Percentiles rank a stretch among this genome's conserved stretches.
These are phyloP conservation scores for Ambastaia sidthimunki DNA, from an alignment of 2,797 vertebrate species.

Conservation along the genomic window DNA sequence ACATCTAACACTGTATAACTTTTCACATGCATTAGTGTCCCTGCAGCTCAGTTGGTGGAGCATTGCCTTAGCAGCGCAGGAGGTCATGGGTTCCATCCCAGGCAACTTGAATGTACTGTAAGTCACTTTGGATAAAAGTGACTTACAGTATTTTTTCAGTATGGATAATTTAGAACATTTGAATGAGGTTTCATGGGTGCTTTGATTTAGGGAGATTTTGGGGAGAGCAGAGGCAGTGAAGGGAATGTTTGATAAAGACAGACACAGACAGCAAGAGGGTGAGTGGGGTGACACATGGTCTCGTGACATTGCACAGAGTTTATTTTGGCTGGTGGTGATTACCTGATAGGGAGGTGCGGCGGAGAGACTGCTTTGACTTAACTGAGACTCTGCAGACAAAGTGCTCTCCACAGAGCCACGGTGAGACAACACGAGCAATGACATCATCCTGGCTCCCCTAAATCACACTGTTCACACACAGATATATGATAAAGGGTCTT, in stretches of 20 bases:
- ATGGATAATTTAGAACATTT: neutral
- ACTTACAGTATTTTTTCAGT: neutral
- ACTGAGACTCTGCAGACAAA: constrained; percentile 72
- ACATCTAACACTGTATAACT: too few relatives aligned
- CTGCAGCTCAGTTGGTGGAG: too few relatives aligned
- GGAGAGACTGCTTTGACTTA: constrained; percentile 72
- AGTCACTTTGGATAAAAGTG: neutral
- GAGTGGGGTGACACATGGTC: constrained; percentile 33
- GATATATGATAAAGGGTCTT: constrained; percentile 37
- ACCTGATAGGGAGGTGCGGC: constrained; percentile 74
- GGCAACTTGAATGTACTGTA: too few relatives aligned
- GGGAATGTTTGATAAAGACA: constrained; percentile 18
- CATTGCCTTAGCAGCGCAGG: too few relatives aligned
- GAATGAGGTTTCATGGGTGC: neutral
- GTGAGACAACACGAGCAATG: constrained; percentile 45
- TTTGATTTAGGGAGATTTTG: neutral
- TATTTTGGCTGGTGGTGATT: constrained; percentile 68
- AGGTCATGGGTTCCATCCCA: too few relatives aligned
- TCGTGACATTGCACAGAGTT: constrained; percentile 63
- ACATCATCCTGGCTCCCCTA: constrained; percentile 48
- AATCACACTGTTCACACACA: constrained; percentile 39
- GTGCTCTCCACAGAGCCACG: constrained; percentile 62
- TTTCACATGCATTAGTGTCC: neutral
- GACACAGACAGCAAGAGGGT: constrained; percentile 12
- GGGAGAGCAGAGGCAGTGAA: neutral